Evolutionary conservation across 2,113 vertebrate species (phyloP).

Genomic region (Fulmarus glacialis): DNA sequence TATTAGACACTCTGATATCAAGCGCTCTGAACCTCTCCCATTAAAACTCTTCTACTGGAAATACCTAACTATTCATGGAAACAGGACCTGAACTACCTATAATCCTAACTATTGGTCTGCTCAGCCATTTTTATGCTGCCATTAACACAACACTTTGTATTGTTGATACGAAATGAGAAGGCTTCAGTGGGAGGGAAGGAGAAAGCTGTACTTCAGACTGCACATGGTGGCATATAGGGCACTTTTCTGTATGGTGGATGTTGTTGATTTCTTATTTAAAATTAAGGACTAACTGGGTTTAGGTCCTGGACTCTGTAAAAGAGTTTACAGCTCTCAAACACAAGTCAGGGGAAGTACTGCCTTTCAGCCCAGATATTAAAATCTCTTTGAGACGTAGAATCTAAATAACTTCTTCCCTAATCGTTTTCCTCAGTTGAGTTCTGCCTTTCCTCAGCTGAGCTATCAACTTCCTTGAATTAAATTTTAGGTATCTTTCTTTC

Average conservation of each 20-base stretch:
- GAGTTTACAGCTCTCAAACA: not conserved
- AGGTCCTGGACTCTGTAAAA: not conserved
- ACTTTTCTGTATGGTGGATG: not conserved
- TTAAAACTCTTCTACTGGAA: not conserved
- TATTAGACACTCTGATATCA: not conserved
- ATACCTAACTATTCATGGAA: not conserved
- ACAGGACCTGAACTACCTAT: not conserved
- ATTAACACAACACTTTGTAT: not conserved
- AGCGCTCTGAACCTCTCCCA: not conserved
- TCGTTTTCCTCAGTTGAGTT: not conserved
- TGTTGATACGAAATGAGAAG: not conserved
- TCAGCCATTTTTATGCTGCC: not conserved
- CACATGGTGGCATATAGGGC: too few species aligned
- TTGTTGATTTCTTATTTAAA: not conserved
- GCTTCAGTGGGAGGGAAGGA: not conserved
- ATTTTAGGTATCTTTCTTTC: not conserved
- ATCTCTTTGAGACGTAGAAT: not conserved
- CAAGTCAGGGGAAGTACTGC: not conserved
- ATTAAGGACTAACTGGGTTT: not conserved
- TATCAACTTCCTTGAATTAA: not conserved
- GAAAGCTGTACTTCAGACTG: not conserved
- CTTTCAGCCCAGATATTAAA: not conserved
- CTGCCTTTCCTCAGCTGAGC: not conserved
- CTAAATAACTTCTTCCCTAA: not conserved
- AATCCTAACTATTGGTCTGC: not conserved